Evolutionary conservation across 2,888 invertebrate species (phyloP).

Genomic region (Epistrophella euchroma): DNA sequence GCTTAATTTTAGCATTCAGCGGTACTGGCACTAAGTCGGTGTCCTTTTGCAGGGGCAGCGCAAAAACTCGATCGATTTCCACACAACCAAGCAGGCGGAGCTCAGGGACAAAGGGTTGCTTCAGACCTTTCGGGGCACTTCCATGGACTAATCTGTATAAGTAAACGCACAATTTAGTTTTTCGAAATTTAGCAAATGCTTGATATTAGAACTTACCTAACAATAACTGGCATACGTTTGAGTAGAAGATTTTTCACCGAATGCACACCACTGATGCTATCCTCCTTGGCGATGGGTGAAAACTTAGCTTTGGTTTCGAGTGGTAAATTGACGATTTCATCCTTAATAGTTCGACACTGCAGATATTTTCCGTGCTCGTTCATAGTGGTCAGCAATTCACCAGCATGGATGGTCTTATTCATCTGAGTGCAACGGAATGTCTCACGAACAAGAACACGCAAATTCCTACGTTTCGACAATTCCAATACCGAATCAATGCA

Average conservation of each 20-base stretch:
- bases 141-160: constrained; percentile 91
- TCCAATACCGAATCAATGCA: constrained; percentile 95
- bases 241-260: constrained; percentile 94
- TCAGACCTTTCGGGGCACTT: constrained; percentile 92
- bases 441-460: constrained; percentile 83
- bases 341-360: constrained; percentile 93
- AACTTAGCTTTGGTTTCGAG: constrained; percentile 95
- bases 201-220: constrained; percentile 85
- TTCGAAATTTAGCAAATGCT: not conserved
- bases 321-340: constrained; percentile 92
- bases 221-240: constrained; percentile 96
- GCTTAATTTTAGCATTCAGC: constrained; percentile 92
- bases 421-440: constrained; percentile 83
- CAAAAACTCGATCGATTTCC: constrained; percentile 93
- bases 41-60: constrained; percentile 92
- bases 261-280: constrained; percentile 97
- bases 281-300: constrained; percentile 95
- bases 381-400: constrained; percentile 92
- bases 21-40: constrained; percentile 93
- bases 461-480: constrained; percentile 88
- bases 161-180: not conserved
- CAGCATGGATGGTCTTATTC: constrained; percentile 89
- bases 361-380: constrained; percentile 91
- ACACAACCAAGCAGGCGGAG: constrained; percentile 92
- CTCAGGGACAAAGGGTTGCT: constrained; percentile 93